Evolutionary conservation across 2,888 invertebrate genomes (phyloP).

Genomic region (Megamerina dolium): DNA sequence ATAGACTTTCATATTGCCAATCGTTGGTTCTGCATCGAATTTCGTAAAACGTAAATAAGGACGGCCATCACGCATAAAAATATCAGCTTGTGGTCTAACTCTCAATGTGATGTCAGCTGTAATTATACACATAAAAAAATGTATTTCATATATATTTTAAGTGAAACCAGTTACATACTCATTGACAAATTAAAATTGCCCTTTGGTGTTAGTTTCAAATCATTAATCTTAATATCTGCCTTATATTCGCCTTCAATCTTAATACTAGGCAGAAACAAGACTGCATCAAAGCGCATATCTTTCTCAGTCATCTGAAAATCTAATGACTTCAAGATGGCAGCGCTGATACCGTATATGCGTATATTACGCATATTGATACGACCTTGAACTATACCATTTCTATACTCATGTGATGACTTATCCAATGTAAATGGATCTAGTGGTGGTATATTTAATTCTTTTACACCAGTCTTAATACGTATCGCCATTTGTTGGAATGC

Average conservation of each 20-base stretch:
- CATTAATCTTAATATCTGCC: constrained; percentile 58
- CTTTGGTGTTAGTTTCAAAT: constrained; percentile 56
- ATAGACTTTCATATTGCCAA: constrained; percentile 57
- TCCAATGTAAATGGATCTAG: constrained; percentile 42
- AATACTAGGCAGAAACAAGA: constrained; percentile 54
- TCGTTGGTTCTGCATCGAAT: constrained; percentile 59
- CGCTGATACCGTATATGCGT: constrained; percentile 54
- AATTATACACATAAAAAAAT: neutral
- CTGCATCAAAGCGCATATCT: constrained; percentile 52
- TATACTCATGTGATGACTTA: constrained; percentile 31
- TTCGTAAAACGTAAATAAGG: constrained; percentile 55
- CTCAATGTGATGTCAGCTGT: constrained; percentile 56
- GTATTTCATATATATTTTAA: neutral
- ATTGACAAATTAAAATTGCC: constrained; percentile 57
- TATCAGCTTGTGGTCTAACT: constrained; percentile 55
- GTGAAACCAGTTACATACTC: constrained; percentile 50
- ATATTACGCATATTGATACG: constrained; percentile 51
- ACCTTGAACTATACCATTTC: constrained; percentile 38
- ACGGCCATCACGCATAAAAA: constrained; percentile 53
- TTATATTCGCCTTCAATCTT: constrained; percentile 56
- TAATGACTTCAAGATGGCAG: constrained; percentile 55
- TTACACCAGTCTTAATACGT: constrained; percentile 37
- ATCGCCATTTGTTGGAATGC: constrained; percentile 52
- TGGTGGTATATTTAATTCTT: constrained; percentile 37
- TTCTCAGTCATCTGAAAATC: constrained; percentile 45